Evolutionary conservation across 1,140 invertebrate species (phyloP).

Genomic region (Anagrus nilaparvatae): DNA sequence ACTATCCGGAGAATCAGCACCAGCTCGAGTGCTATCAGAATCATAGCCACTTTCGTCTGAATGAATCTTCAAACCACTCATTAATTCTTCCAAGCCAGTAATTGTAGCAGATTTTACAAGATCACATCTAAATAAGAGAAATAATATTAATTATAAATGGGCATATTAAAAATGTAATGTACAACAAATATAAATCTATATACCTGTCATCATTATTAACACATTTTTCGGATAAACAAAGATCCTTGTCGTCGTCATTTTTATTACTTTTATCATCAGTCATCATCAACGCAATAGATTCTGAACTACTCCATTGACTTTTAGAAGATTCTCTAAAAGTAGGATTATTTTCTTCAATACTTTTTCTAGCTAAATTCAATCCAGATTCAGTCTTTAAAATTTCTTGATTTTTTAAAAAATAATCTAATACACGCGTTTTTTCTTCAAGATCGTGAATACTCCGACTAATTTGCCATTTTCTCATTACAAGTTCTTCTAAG

Average conservation of each 20-base stretch:
- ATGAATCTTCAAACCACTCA: slow-evolving; percentile 37
- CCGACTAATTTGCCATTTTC: slow-evolving; percentile 26
- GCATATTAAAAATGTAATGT: too few species aligned
- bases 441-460: slow-evolving; percentile 34
- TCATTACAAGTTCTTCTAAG: slow-evolving; percentile 15
- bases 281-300: too few species aligned
- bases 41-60: slow-evolving; percentile 58
- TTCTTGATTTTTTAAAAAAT: slow-evolving; percentile 27
- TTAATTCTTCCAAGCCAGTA: slow-evolving; percentile 36
- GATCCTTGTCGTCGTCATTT: too few species aligned
- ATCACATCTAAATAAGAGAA: slow-evolving; percentile 16
- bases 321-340: too few species aligned
- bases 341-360: slow-evolving; percentile 21
- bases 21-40: slow-evolving; percentile 50
- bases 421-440: slow-evolving; percentile 27
- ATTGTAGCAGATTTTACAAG: slow-evolving; percentile 20
- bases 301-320: too few species aligned
- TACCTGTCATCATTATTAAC: too few species aligned
- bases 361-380: slow-evolving; percentile 16
- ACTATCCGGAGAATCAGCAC: slow-evolving; percentile 45
- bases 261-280: too few species aligned
- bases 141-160: too few species aligned
- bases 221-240: too few species aligned
- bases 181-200: too few species aligned
- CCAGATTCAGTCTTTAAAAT: slow-evolving; percentile 25